Conservation (phyloP, 1,140 invertebrate genomes). For the Neodiprion fabricii region DNA sequence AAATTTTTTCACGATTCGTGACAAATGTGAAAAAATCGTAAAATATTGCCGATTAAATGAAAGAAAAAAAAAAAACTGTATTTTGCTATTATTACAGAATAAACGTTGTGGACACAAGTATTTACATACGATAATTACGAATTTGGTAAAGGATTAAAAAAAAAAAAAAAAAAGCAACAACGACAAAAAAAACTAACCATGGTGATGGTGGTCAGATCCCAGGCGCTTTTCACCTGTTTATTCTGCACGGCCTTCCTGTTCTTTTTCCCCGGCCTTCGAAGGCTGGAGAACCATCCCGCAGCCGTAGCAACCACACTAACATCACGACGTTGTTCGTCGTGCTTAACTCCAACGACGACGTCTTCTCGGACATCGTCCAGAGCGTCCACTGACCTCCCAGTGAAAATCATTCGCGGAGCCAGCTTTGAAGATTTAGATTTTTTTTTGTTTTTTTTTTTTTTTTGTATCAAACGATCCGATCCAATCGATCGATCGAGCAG, state of each 20-base stretch:
- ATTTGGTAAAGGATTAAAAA: not conserved
- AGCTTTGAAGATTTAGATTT: not conserved
- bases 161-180: not conserved
- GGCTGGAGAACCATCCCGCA: constrained; percentile 78
- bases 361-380: constrained; percentile 42
- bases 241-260: constrained; percentile 50
- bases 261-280: constrained; percentile 68
- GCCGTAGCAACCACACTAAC: constrained; percentile 64
- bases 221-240: constrained; percentile 67
- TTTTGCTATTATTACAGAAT: too few species aligned
- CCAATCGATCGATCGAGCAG: not conserved
- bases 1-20: too few species aligned
- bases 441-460: not conserved
- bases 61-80: too few species aligned
- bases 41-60: too few species aligned
- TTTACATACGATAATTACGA: too few species aligned
- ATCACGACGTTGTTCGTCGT: constrained; percentile 25
- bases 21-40: too few species aligned
- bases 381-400: constrained; percentile 51
- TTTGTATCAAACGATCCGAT: not conserved
- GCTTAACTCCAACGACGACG: constrained; percentile 19
- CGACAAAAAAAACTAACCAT: constrained; percentile 49
- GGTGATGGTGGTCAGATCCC: constrained; percentile 67
- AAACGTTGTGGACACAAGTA: too few species aligned
- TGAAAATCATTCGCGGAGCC: constrained; percentile 49